Base-by-base conservation (phyloP, 2,113 vertebrate species). In the Brachypodius melanocephalos region DNA sequence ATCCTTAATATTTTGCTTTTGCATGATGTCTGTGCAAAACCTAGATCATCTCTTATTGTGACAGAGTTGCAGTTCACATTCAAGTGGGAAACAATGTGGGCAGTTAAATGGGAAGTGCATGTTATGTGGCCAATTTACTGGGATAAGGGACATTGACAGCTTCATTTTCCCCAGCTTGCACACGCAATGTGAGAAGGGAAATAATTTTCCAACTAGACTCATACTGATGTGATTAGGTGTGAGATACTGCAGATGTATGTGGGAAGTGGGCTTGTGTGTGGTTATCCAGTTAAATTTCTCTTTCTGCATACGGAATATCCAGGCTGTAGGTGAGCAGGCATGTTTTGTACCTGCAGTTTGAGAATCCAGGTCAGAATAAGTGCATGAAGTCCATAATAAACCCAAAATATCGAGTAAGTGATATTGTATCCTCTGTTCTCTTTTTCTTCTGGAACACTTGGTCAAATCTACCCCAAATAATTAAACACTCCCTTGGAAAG, bases 141-240 rank as follows among this genome's bases (percentile, higher is more conserved):
- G 21, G 5, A 4, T 28, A 58, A 51, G 14, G 55, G 25, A 25
- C 20, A 38, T n/a, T 48, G 62, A 22, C 26, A 58, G 17, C 18
- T 77, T 24, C 13, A 20, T 73, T 90, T 76, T 69, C 17, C 28
- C 16, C 10, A 57, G 28, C 32, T 57, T 49, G 12, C 48, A 28
- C 3, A 40, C 55, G 34, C 59, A 91, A 54, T 0, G 0, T 0
- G 3, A 71, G 74, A 72, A 89, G 13, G 4, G 26, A 58, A 28
- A 13, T 32, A 17, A 49, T 76, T 82, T 75, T 83, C 29, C 52
- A 20, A 34, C n/a, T 31, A 62, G 43, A 18, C 43, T 58, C 46
- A 38, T 14, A 34, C 11, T 1, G 2, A 10, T 62, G 16, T 45
- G 48, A 38, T 66, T 62, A 43, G 54, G 58, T 25, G 21, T 52